Conservation (phyloP, 2,888 invertebrate genomes). For the Cosmia pyralina region DNA sequence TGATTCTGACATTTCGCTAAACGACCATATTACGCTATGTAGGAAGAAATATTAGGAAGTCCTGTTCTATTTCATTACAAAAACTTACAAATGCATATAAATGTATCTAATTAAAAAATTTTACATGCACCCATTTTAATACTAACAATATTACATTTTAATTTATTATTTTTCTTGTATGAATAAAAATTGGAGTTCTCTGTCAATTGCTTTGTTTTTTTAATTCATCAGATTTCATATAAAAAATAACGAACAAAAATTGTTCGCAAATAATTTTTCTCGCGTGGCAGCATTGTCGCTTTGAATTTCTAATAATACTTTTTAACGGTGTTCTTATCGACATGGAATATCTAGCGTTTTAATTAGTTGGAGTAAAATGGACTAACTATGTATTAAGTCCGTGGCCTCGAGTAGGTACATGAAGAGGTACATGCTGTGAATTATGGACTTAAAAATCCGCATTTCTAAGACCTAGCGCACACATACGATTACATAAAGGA, state of each 20-base stretch:
- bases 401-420: slow-evolving; percentile 22
- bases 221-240: slow-evolving; percentile 37
- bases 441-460: background rate
- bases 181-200: slow-evolving; percentile 9
- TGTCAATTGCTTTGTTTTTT: background rate
- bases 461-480: slow-evolving; percentile 32
- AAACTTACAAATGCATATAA: slow-evolving; percentile 60
- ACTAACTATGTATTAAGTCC: slow-evolving; percentile 6
- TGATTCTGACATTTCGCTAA: background rate
- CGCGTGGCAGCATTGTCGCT: slow-evolving; percentile 46
- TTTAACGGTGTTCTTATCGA: slow-evolving; percentile 49
- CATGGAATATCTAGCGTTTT: slow-evolving; percentile 59
- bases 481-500: slow-evolving; percentile 16
- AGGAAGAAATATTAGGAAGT: slow-evolving; percentile 50
- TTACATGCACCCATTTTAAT: slow-evolving; percentile 52
- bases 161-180: background rate
- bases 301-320: slow-evolving; percentile 54
- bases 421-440: slow-evolving; percentile 1
- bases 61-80: slow-evolving; percentile 31
- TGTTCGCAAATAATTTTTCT: slow-evolving; percentile 49
- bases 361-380: slow-evolving; percentile 44
- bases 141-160: slow-evolving; percentile 25
- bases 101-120: slow-evolving; percentile 62
- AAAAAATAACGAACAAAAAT: slow-evolving; percentile 56
- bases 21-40: slow-evolving; percentile 20